Evolutionary conservation across 1,140 invertebrate genomes (phyloP).

Genomic region (Drosophila simulans): DNA sequence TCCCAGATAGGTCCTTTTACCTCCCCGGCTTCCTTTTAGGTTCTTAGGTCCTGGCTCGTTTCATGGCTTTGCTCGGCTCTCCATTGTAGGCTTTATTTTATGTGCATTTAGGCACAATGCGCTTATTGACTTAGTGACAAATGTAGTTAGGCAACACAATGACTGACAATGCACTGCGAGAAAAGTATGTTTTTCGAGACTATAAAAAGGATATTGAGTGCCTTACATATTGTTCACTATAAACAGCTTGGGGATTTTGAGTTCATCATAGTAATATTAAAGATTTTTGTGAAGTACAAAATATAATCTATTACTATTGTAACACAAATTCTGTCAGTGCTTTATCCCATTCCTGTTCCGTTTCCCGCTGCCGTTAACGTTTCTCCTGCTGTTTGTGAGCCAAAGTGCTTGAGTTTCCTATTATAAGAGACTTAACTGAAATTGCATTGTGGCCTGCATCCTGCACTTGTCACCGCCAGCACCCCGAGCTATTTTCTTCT

Average conservation of each 20-base stretch:
- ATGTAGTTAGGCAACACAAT: constrained; percentile 69
- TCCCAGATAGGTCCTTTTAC: neutral
- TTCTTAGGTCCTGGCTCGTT: constrained; percentile 33
- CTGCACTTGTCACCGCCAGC: constrained; percentile 59
- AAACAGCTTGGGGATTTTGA: too few species aligned
- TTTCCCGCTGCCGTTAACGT: constrained; percentile 16
- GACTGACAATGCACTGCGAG: constrained; percentile 24
- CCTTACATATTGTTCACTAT: too few species aligned
- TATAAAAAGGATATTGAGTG: too few species aligned
- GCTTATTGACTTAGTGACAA: constrained; percentile 83
- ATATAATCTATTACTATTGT: neutral
- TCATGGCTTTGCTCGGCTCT: constrained; percentile 44
- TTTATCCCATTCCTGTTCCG: constrained; percentile 2
- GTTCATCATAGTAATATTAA: too few species aligned
- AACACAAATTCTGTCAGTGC: constrained; percentile 5
- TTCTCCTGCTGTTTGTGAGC: constrained; percentile 40
- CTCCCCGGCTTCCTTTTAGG: constrained; percentile 3
- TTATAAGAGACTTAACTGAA: constrained; percentile 59
- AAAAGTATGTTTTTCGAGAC: neutral
- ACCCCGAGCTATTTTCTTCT: constrained; percentile 50
- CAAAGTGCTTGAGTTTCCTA: constrained; percentile 51
- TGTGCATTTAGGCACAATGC: constrained; percentile 81
- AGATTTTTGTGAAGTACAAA: neutral
- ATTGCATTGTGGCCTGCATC: constrained; percentile 56
- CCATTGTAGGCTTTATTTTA: constrained; percentile 76